A percentile compares a stretch with the other conserved stretches of the same genome.
Conservation (phyloP, 2,113 vertebrate genomes). For the Trematocara marginatum region DNA sequence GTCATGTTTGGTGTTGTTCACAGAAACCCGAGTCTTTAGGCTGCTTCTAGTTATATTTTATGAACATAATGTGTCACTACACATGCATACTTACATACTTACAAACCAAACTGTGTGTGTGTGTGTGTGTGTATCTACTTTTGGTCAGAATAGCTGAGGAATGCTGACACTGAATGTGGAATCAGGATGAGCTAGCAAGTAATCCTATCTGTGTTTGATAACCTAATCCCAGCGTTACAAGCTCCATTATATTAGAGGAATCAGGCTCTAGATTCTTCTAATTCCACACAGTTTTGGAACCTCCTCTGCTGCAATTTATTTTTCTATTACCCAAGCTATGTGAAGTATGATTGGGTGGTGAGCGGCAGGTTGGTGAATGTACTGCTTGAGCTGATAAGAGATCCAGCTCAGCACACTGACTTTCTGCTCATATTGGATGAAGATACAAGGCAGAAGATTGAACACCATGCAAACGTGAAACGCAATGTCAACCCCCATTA, state of each 20-base stretch:
- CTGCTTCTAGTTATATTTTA: background rate
- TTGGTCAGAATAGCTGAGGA: background rate
- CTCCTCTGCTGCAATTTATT: conserved; percentile 27
- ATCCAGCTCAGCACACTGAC: background rate
- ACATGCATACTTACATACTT: background rate
- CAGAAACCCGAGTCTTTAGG: background rate
- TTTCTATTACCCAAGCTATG: conserved; percentile 36
- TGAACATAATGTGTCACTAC: background rate
- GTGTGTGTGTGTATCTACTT: background rate
- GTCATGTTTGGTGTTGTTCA: background rate
- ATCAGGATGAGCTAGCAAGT: conserved; percentile 12
- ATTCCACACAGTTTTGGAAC: conserved; percentile 3
- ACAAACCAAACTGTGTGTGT: background rate
- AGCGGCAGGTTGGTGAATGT: background rate
- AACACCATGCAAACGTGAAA: background rate
- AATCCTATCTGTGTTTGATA: conserved; percentile 45
- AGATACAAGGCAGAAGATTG: background rate
- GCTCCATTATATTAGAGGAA: conserved; percentile 25
- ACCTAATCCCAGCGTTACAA: background rate
- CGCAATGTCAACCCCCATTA: background rate
- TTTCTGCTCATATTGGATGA: background rate
- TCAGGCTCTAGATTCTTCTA: background rate
- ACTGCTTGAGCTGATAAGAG: conserved; percentile 43
- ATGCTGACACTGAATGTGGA: conserved; percentile 27
- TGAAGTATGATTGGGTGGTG: conserved; percentile 34